phyloP scores from a whole-genome alignment of 2,888 invertebrate species.

The Himalopsyche anomala region DNA sequence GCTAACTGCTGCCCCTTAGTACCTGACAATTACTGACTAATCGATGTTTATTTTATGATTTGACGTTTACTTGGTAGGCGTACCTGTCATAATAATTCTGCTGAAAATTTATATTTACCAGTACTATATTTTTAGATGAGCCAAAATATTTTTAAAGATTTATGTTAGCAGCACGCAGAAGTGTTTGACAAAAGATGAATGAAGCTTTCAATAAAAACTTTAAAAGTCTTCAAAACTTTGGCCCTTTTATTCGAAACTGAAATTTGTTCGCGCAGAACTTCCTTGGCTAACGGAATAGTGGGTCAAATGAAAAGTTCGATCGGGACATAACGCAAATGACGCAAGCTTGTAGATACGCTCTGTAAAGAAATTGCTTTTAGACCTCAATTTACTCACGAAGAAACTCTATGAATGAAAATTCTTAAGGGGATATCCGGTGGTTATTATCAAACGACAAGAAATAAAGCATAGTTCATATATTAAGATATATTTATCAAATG shows the following conservation, averaged over 20 bases:
- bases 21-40: too few relatives aligned
- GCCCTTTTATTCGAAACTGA: neutral
- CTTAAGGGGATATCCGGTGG: neutral
- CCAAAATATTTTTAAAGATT: neutral
- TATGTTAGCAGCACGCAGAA: neutral
- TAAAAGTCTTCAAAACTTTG: constrained; percentile 18
- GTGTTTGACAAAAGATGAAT: constrained; percentile 18
- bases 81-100: too few relatives aligned
- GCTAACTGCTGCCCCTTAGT: too few relatives aligned
- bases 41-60: too few relatives aligned
- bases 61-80: too few relatives aligned
- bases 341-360: neutral
- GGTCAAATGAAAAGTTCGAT: constrained; percentile 35
- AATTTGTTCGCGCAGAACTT: constrained; percentile 4
- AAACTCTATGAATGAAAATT: neutral
- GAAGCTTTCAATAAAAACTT: neutral
- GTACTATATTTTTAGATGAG: neutral
- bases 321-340: constrained; percentile 11
- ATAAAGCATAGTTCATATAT: neutral
- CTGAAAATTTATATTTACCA: neutral
- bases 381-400: neutral
- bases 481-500: too few relatives aligned
- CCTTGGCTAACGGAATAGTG: neutral
- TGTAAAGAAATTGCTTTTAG: constrained; percentile 22
- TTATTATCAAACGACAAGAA: neutral